These are phyloP conservation scores for Metacarcinus magister DNA, from an alignment of 2,888 invertebrate species.

Conservation along the genomic window DNA sequence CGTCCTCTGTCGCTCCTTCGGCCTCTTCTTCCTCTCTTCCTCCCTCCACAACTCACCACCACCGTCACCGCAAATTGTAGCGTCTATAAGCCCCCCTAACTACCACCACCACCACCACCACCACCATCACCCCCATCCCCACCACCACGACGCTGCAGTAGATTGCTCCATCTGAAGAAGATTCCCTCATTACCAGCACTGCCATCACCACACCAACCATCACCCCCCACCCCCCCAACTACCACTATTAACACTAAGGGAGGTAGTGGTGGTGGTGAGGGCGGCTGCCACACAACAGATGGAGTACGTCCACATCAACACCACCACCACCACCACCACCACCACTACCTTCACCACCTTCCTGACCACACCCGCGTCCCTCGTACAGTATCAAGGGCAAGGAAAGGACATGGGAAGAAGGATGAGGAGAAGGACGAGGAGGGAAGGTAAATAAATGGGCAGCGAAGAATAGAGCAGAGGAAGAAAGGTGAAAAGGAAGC, in stretches of 20 bases:
- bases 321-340: slow-evolving; percentile 43
- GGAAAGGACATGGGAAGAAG: background rate
- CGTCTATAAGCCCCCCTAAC: background rate
- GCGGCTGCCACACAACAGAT: background rate
- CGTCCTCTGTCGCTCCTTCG: background rate
- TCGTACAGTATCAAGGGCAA: background rate
- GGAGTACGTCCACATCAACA: background rate
- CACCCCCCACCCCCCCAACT: background rate
- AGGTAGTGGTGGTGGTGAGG: slow-evolving; percentile 53
- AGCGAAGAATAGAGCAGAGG: background rate
- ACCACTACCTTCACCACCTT: slow-evolving; percentile 8
- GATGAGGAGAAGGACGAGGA: slow-evolving; percentile 41
- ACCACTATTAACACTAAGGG: background rate
- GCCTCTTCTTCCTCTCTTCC: background rate
- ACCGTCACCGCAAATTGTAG: slow-evolving; percentile 34
- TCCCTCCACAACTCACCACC: background rate
- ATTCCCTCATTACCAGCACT: background rate
- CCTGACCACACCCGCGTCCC: slow-evolving; percentile 31
- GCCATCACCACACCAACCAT: background rate
- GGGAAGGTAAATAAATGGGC: background rate
- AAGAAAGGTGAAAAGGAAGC: slow-evolving; percentile 30
- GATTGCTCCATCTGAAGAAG: background rate
- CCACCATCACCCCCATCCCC: background rate
- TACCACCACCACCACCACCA: background rate
- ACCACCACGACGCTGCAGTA: background rate